A percentile compares a stretch with the other conserved stretches of the same genome.
Evolutionary conservation across 2,888 invertebrate genomes (phyloP).

Genomic region (Bedellia somnulentella): DNA sequence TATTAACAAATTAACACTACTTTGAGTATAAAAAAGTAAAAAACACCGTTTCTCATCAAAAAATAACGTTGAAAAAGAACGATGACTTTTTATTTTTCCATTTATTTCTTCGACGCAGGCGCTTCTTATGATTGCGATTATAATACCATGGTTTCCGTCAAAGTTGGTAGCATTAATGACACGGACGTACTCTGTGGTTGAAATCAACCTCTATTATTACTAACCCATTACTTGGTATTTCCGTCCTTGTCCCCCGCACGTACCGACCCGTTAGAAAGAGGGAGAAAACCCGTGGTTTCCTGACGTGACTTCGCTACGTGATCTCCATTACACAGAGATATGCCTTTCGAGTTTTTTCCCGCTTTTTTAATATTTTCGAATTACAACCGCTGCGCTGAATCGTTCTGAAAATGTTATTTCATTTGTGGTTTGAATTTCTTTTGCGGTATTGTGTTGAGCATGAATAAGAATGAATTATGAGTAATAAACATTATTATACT

Average conservation of each 20-base stretch:
- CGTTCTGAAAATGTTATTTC: not conserved
- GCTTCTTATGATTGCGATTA: constrained; percentile 29
- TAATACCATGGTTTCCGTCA: constrained; percentile 36
- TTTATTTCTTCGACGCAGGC: constrained; percentile 4
- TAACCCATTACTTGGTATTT: constrained; percentile 27
- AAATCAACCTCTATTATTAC: constrained; percentile 1
- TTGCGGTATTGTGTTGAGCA: too few relatives aligned
- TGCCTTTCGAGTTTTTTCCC: constrained; percentile 19
- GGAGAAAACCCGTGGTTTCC: constrained; percentile 19
- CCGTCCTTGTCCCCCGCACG: constrained; percentile 36
- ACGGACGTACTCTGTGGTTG: constrained; percentile 2
- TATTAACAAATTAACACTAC: too few relatives aligned
- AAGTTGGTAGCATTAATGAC: constrained; percentile 8
- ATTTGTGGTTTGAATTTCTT: not conserved
- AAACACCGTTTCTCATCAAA: too few relatives aligned
- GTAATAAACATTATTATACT: too few relatives aligned
- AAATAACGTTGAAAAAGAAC: too few relatives aligned
- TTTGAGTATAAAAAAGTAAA: constrained; percentile 1
- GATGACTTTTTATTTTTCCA: constrained; percentile 3
- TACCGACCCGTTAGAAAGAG: constrained; percentile 29
- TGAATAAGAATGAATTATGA: too few relatives aligned
- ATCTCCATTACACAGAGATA: constrained; percentile 43
- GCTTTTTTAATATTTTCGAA: constrained; percentile 21
- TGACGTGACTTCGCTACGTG: constrained; percentile 41
- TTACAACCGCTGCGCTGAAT: not conserved